Evolutionary conservation across 2,888 invertebrate genomes (phyloP).

Genomic region (Agrotis clavis): DNA sequence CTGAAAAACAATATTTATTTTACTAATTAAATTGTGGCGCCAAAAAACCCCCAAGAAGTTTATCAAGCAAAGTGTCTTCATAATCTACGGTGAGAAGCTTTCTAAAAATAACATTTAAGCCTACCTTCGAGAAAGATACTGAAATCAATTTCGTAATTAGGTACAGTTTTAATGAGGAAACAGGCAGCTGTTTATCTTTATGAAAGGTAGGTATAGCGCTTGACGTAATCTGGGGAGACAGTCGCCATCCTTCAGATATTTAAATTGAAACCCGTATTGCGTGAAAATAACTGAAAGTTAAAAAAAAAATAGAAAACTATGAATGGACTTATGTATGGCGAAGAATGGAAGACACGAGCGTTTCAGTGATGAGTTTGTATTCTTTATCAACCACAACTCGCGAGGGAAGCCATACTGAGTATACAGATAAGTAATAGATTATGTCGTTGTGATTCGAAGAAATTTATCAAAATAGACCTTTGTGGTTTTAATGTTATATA

Average conservation of each 20-base stretch:
- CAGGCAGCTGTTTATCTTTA: neutral
- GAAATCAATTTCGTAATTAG: neutral
- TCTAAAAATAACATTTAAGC: neutral
- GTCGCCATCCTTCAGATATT: neutral
- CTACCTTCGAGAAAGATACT: neutral
- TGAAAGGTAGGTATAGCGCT: neutral
- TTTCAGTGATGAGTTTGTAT: conserved; percentile 1
- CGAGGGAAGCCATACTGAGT: conserved; percentile 18
- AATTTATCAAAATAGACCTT: conserved; percentile 5
- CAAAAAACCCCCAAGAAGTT: neutral
- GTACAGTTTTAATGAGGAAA: neutral
- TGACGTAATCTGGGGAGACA: neutral
- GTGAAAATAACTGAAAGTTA: too few relatives aligned
- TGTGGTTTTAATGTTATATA: too few relatives aligned
- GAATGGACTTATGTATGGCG: neutral
- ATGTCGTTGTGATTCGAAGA: conserved; percentile 19
- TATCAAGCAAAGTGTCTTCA: neutral
- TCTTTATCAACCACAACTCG: conserved; percentile 9
- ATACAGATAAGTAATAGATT: conserved; percentile 22
- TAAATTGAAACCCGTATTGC: neutral
- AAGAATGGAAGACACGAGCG: neutral
- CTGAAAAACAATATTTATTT: neutral
- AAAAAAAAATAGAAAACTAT: too few relatives aligned
- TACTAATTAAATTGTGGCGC: neutral
- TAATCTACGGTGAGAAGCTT: neutral